These are phyloP conservation scores for Amiota mariae DNA, from an alignment of 2,888 invertebrate species.

Conservation along the genomic window DNA sequence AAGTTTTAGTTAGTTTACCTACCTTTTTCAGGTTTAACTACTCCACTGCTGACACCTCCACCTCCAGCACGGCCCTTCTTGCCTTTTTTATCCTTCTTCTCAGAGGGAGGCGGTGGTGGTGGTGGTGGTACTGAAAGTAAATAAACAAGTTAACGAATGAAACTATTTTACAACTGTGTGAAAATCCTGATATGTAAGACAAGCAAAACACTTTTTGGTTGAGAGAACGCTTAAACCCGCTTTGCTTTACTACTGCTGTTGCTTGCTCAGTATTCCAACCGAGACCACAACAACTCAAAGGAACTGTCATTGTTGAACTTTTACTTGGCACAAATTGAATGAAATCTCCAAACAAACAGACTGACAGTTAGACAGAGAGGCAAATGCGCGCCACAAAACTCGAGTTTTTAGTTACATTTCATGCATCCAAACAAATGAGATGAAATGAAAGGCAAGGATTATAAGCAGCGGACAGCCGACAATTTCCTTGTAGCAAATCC, in stretches of 20 bases:
- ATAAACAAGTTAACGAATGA: not conserved
- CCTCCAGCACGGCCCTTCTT: constrained; percentile 57
- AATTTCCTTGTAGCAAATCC: too few relatives aligned
- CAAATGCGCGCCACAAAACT: too few relatives aligned
- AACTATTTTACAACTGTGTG: constrained; percentile 3
- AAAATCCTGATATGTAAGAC: constrained; percentile 10
- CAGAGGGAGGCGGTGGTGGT: constrained; percentile 69
- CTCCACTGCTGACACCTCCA: constrained; percentile 38
- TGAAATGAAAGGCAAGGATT: too few relatives aligned
- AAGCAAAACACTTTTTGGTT: constrained; percentile 19
- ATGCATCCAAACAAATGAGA: too few relatives aligned
- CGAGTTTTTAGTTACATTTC: too few relatives aligned
- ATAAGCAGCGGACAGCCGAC: too few relatives aligned
- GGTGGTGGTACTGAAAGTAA: constrained; percentile 65
- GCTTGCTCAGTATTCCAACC: not conserved
- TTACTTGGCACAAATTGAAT: too few relatives aligned
- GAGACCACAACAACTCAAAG: not conserved
- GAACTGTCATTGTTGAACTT: constrained; percentile 4
- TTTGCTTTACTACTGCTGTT: not conserved
- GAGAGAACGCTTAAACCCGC: not conserved
- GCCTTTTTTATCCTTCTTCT: constrained; percentile 69
- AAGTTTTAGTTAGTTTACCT: not conserved
- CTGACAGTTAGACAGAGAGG: too few relatives aligned
- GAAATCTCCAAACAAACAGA: too few relatives aligned
- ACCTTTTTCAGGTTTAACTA: constrained; percentile 25